Evolutionary conservation across 2,888 invertebrate genomes (phyloP).

Genomic region (Philonicus albiceps): DNA sequence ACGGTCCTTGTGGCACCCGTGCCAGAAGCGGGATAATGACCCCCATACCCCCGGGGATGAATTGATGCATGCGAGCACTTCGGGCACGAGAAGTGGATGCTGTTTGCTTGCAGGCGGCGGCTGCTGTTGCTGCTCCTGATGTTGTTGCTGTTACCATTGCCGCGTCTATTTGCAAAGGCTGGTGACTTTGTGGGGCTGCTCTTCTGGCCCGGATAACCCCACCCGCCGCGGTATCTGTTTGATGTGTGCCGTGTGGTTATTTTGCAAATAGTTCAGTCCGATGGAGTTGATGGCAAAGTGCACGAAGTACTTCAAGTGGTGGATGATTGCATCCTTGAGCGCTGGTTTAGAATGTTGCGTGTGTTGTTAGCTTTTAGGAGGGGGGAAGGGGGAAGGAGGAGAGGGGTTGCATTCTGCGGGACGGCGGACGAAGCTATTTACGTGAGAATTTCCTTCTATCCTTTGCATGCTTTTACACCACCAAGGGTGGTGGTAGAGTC

Average conservation of each 20-base stretch:
- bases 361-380: no score
- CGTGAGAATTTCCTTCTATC: slow-evolving; percentile 2
- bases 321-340: slow-evolving; percentile 33
- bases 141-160: background rate
- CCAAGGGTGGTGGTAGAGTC: background rate
- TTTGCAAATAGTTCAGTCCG: slow-evolving; percentile 42
- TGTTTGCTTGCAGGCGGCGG: slow-evolving; percentile 2
- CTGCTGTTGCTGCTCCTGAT: background rate
- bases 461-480: background rate
- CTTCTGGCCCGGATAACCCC: background rate
- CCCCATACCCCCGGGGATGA: slow-evolving; percentile 8
- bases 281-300: slow-evolving; percentile 37
- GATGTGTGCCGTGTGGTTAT: slow-evolving; percentile 45
- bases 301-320: slow-evolving; percentile 25
- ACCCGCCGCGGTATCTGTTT: slow-evolving; percentile 40
- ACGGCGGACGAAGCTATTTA: background rate
- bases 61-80: slow-evolving; percentile 40
- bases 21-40: background rate
- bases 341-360: slow-evolving; percentile 37
- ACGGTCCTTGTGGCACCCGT: background rate
- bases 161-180: background rate
- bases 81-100: slow-evolving; percentile 23
- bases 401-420: slow-evolving; percentile 23
- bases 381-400: no score
- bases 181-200: slow-evolving; percentile 34